A percentile compares a stretch with the other conserved stretches of the same genome.
Evolutionary conservation across 2,888 invertebrate genomes (phyloP).

Genomic region (Plutella xylostella): DNA sequence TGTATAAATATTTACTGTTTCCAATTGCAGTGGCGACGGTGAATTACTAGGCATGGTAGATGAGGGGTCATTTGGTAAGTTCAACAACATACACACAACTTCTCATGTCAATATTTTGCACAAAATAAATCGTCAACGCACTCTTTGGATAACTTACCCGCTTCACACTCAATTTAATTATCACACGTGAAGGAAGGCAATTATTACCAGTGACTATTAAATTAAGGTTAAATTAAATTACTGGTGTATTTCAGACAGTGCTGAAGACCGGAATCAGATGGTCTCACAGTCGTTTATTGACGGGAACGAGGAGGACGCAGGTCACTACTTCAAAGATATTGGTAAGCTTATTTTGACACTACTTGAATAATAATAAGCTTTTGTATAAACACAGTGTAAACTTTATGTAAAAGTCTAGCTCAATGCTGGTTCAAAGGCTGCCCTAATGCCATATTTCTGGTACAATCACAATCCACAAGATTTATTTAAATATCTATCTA

Average conservation of each 20-base stretch:
- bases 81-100: not conserved
- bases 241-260: constrained; percentile 39
- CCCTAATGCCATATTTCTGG: no score
- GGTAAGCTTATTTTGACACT: constrained; percentile 48
- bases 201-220: constrained; percentile 23
- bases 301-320: constrained; percentile 56
- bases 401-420: no score
- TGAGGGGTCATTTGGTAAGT: constrained; percentile 53
- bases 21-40: constrained; percentile 53
- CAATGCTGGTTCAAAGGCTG: no score
- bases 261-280: constrained; percentile 61
- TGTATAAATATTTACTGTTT: not conserved
- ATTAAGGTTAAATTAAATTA: constrained; percentile 26
- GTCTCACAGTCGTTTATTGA: constrained; percentile 69
- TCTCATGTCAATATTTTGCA: not conserved
- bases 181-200: constrained; percentile 5
- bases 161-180: constrained; percentile 29
- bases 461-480: no score
- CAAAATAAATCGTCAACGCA: constrained; percentile 4
- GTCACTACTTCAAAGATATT: constrained; percentile 48
- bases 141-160: no score
- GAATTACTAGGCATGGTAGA: constrained; percentile 60
- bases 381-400: no score
- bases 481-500: no score
- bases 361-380: no score